A percentile compares a stretch with the other conserved stretches of the same genome.
phyloP scores from a whole-genome alignment of 2,888 invertebrate genomes.

The Sphinx pinastri region DNA sequence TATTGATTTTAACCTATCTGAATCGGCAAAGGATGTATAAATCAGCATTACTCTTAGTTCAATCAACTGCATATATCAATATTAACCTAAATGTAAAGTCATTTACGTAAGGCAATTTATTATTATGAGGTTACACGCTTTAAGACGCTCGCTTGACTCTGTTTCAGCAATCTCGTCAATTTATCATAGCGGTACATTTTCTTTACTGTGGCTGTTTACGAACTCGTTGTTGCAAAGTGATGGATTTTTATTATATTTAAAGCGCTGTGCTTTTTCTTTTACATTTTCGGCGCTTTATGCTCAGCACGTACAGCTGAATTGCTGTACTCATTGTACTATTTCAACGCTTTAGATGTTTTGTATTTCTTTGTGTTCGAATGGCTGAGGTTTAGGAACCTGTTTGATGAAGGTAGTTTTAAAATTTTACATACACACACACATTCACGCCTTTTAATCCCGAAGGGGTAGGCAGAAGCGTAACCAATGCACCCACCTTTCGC shows the following conservation, averaged over 20 bases:
- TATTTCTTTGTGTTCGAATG: neutral
- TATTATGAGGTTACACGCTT: neutral
- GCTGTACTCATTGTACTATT: constrained; percentile 10
- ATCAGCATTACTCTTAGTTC: too few relatives aligned
- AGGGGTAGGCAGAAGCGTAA: too few relatives aligned
- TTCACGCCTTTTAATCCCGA: too few relatives aligned
- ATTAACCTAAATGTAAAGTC: neutral
- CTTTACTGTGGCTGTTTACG: constrained; percentile 2
- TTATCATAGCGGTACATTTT: constrained; percentile 3
- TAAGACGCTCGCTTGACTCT: constrained; percentile 9
- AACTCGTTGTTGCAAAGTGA: constrained; percentile 16
- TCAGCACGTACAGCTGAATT: constrained; percentile 7
- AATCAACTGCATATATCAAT: neutral
- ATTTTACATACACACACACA: too few relatives aligned
- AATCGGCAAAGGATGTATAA: too few relatives aligned
- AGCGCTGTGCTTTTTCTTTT: constrained; percentile 16
- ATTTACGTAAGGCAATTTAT: neutral
- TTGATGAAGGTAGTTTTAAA: neutral
- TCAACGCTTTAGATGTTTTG: constrained; percentile 2
- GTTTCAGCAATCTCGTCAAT: constrained; percentile 13
- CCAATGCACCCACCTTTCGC: too few relatives aligned
- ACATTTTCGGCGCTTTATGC: constrained; percentile 11
- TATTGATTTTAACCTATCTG: too few relatives aligned
- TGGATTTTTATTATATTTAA: constrained; percentile 15
- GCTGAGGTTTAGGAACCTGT: neutral